Percentiles rank a stretch among this genome's conserved stretches.
phyloP scores from a whole-genome alignment of 2,888 invertebrate genomes.

The Eupithecia pulchellata region DNA sequence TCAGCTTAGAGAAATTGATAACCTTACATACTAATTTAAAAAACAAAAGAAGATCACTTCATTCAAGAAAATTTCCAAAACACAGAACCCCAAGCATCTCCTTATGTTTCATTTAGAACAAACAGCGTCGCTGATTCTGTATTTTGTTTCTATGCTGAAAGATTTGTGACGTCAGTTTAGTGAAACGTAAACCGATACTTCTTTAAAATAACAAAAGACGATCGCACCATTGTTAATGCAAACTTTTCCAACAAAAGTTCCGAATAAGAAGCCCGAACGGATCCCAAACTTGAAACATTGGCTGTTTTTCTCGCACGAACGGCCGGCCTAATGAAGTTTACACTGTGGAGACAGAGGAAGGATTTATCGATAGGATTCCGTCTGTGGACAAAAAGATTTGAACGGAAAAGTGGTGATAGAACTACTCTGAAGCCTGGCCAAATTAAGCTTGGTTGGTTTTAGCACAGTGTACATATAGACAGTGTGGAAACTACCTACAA shows the following conservation, averaged over 20 bases:
- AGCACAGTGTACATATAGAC: too few species aligned
- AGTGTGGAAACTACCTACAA: too few species aligned
- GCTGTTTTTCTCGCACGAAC: constrained; percentile 44
- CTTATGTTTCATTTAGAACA: too few species aligned
- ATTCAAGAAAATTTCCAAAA: too few species aligned
- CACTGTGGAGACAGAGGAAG: constrained; percentile 45
- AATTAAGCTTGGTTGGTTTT: constrained; percentile 1
- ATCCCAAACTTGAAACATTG: constrained; percentile 5
- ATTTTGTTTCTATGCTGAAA: neutral
- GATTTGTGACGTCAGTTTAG: too few species aligned
- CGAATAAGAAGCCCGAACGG: neutral
- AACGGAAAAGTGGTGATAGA: neutral
- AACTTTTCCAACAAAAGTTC: neutral
- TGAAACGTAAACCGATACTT: too few species aligned
- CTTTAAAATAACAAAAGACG: neutral
- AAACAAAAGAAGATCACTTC: too few species aligned
- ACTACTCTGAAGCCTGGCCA: neutral
- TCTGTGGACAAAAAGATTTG: constrained; percentile 11
- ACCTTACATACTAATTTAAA: too few species aligned
- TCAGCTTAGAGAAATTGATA: too few species aligned
- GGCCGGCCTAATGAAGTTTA: constrained; percentile 54
- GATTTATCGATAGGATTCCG: constrained; percentile 41
- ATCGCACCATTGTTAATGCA: neutral
- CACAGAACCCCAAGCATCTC: too few species aligned
- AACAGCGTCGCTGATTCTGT: too few species aligned